Evolutionary conservation across 2,113 vertebrate species (phyloP), one percentile per base, ranked within the genome.

Genomic region (Crotalus tigris): DNA sequence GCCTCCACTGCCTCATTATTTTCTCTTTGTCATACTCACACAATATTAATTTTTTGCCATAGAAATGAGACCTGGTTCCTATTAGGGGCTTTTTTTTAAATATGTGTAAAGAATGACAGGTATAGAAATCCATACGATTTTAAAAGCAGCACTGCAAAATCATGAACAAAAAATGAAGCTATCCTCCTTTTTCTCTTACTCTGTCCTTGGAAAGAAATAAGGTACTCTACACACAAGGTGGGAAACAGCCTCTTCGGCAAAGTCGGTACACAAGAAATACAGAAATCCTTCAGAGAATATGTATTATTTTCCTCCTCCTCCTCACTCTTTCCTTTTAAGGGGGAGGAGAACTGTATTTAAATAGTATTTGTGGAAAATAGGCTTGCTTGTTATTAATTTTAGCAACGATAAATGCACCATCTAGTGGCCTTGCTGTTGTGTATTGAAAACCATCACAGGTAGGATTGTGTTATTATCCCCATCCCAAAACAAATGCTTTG

Each of bases 321-420:
- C 2, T 19, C 2, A 3, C 44, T 13, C 1, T 9, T 61, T 81
- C 87, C 87, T 58, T n/a, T 91, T 96, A 88, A 24, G 53, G 51
- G 17, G 15, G 2, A 46, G 57, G 75, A 57, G 59, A 12, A 15
- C 4, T 95, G 95, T 93, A 92, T 88, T 4, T 85, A 86, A 92
- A 88, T 61, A 0, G 0, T 44, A 75, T 44, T 95, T 94, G 13
- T 91, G 86, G 92, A 95, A 97, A 93, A 89, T 55, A 86, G 0
- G 19, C 93, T 93, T 0, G 0, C 8, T 88, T 91, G 17, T 69
- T 85, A 81, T 92, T 64, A 8, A 21, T 33, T 23, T 93, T 92
- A 93, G 54, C 54, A 97, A 96, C 95, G 95, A 69, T 96, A 94
- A 95, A 97, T 97, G 93, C 97, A 96, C 97, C 97, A 98, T 97